Evolutionary conservation across 2,797 vertebrate genomes (phyloP).

Genomic region (Prionace glauca): DNA sequence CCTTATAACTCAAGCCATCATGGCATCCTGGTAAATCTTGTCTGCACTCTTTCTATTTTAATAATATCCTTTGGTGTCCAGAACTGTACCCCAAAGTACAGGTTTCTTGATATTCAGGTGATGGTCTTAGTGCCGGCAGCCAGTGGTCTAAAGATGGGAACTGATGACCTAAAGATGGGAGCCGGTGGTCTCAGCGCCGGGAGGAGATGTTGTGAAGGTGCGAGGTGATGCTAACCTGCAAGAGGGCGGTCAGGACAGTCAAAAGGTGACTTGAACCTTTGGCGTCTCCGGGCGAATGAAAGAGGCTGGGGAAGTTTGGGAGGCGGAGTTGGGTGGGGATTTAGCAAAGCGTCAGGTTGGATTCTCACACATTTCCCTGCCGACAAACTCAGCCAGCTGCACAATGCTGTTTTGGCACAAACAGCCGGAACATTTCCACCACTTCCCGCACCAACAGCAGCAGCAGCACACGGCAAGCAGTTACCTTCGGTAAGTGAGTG

Average conservation of each 20-base stretch:
- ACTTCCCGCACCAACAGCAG: constrained; percentile 59
- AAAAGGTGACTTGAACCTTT: constrained; percentile 44
- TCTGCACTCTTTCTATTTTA: too few relatives aligned
- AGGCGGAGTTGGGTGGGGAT: not conserved
- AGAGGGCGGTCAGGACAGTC: constrained; percentile 42
- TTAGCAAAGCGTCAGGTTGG: not conserved
- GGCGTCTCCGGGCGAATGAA: constrained; percentile 49
- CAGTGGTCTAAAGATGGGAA: too few relatives aligned
- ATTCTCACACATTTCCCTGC: constrained; percentile 41
- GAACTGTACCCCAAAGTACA: too few relatives aligned
- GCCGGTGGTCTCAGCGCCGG: too few relatives aligned
- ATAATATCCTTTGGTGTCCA: too few relatives aligned
- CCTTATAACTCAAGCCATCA: too few relatives aligned
- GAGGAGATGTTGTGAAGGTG: too few relatives aligned
- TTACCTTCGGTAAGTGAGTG: constrained; percentile 74
- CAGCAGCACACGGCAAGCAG: constrained; percentile 53
- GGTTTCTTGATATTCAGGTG: too few relatives aligned
- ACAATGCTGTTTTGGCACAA: constrained; percentile 88
- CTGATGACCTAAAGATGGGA: too few relatives aligned
- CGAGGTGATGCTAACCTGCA: not conserved
- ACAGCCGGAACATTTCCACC: constrained; percentile 78
- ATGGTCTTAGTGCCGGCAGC: too few relatives aligned
- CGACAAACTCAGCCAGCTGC: not conserved
- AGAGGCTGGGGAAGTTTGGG: constrained; percentile 41
- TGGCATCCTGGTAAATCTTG: too few relatives aligned